These are phyloP conservation scores for Eriosoma lanigerum DNA, from an alignment of 1,140 invertebrate genomes.

Conservation along the genomic window DNA sequence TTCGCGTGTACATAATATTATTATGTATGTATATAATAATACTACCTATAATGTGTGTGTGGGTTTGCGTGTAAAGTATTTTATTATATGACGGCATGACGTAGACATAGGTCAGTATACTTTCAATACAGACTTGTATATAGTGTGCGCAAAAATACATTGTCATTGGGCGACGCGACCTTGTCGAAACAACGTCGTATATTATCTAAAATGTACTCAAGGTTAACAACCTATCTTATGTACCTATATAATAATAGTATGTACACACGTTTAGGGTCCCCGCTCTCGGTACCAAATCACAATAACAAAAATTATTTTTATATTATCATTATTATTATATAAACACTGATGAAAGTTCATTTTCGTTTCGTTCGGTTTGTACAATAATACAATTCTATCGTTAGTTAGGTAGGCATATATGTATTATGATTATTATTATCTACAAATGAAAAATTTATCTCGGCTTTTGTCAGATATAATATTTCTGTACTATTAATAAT, in stretches of 20 bases:
- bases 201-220: slow-evolving; percentile 30
- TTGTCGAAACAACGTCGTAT: slow-evolving; percentile 23
- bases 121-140: slow-evolving; percentile 10
- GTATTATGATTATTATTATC: no score
- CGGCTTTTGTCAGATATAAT: no score
- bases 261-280: neutral
- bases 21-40: neutral
- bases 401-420: no score
- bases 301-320: no score
- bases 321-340: no score
- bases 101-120: slow-evolving; percentile 41
- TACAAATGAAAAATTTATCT: no score
- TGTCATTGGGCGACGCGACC: slow-evolving; percentile 34
- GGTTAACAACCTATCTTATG: slow-evolving; percentile 21
- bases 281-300: neutral
- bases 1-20: no score
- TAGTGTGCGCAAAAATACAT: slow-evolving; percentile 9
- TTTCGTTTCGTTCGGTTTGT: no score
- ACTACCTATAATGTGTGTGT: neutral
- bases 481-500: no score
- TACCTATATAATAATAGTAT: neutral
- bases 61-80: neutral
- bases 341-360: no score
- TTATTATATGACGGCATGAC: neutral
- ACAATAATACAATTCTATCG: no score